Base-by-base conservation (phyloP, 2,113 vertebrate species). In the Rhynchomys soricoides region DNA sequence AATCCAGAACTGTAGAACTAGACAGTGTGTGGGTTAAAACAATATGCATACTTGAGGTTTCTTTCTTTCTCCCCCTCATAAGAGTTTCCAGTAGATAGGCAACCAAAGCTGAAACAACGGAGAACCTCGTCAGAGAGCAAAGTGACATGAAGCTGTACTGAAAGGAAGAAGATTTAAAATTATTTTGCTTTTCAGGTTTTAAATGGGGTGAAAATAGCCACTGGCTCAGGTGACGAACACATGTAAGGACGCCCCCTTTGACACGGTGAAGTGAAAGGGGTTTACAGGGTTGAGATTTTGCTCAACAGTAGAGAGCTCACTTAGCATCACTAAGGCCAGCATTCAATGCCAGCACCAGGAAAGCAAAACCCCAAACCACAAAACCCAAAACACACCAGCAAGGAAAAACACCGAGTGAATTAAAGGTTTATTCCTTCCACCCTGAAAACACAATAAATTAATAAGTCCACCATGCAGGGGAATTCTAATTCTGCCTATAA, bases 121-220 rank as follows among this genome's bases (percentile, higher is more conserved):
- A 75, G 85, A 90, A 26, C 4, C 26, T 22, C 43, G 29, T 74
- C 24, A 48, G 57, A 90, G 70, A 6, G 10, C 29, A 24, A 92
- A 95, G 50, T 3, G 78, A 73, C 37, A 7, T 37, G 40, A 85
- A 11, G 17, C 87, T 64, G 0, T 40, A 13, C 55, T 3, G 3
- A 34, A 64, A 70, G n/a, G 19, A 34, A 29, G 21, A 59, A 78
- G 59, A 52, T 83, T 70, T 85, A 79, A 34, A 2, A 13, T 66
- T 52, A 19, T n/a, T 89, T 62, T 85, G 64, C 52, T 82, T 86
- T 86, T 52, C 52, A 52, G 57, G 87, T 77, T 93, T 81, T 88
- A 26, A 90, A 16, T 92, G 21, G 50, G 11, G 79, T 79, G 43
- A 37, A 92, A 55, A 59, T 57, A 57, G 50, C 34, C 50, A 29